phyloP scores from a whole-genome alignment of 23 tunicate genomes.

The Phallusia fumigata region DNA sequence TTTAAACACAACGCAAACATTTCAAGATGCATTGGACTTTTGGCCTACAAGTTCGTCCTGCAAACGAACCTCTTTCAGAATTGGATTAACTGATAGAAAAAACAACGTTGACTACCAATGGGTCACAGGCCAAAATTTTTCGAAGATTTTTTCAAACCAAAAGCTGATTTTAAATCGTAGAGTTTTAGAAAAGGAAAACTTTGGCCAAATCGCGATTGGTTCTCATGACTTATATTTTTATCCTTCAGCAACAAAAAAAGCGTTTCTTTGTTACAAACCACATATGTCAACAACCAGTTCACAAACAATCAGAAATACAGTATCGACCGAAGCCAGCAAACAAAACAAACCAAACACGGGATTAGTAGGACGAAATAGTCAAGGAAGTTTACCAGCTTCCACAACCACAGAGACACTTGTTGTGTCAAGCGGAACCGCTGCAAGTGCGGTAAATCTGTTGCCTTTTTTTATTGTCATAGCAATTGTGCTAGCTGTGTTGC shows the following conservation, averaged over 20 bases:
- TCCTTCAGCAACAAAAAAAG: neutral
- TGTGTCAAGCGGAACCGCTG: neutral
- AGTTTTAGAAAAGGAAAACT: neutral
- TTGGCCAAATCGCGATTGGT: neutral
- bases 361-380: no score
- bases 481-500: neutral
- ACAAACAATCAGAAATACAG: no score
- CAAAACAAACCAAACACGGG: no score
- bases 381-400: no score
- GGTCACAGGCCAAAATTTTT: neutral
- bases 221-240: neutral
- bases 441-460: neutral
- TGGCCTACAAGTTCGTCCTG: neutral
- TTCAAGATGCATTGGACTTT: neutral
- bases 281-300: no score
- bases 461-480: neutral
- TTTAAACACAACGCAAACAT: neutral
- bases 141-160: neutral
- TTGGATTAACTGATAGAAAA: neutral
- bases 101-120: neutral
- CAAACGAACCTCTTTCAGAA: neutral
- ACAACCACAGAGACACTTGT: neutral
- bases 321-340: no score
- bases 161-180: neutral
- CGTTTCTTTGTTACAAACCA: conserved; percentile 5